These are phyloP conservation scores for Salarias fasciatus DNA, from an alignment of 2,797 vertebrate species.

Conservation along the genomic window DNA sequence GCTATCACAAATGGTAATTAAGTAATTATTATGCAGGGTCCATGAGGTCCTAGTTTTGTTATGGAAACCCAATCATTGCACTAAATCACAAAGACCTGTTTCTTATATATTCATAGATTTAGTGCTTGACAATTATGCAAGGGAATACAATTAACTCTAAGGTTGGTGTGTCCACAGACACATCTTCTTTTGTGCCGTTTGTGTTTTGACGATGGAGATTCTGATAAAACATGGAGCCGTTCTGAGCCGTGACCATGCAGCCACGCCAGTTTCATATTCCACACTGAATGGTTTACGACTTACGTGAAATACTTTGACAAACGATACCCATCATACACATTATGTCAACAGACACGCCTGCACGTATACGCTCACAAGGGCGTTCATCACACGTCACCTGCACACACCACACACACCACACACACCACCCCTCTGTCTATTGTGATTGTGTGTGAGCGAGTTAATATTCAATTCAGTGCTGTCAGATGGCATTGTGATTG, in stretches of 20 bases:
- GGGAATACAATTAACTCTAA: slow-evolving; percentile 45
- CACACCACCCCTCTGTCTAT: background rate
- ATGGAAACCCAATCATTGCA: slow-evolving; percentile 37
- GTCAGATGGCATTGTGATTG: slow-evolving; percentile 54
- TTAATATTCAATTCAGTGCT: slow-evolving; percentile 57
- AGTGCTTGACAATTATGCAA: slow-evolving; percentile 33
- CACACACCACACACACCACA: slow-evolving; percentile 3
- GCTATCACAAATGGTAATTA: slow-evolving; percentile 43
- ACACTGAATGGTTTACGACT: slow-evolving; percentile 21
- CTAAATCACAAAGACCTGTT: slow-evolving; percentile 37
- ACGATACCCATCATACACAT: slow-evolving; percentile 11
- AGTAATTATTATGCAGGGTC: slow-evolving; percentile 28
- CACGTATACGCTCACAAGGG: slow-evolving; percentile 8
- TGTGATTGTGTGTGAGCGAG: slow-evolving; percentile 34
- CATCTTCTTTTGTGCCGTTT: background rate
- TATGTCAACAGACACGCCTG: slow-evolving; percentile 16
- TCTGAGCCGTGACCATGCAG: slow-evolving; percentile 13
- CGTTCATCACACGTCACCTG: slow-evolving; percentile 18
- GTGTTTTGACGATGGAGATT: too few species aligned
- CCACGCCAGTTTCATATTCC: slow-evolving; percentile 24
- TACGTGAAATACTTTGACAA: slow-evolving; percentile 12
- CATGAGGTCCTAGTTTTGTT: slow-evolving; percentile 33
- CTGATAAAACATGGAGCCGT: background rate
- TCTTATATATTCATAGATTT: slow-evolving; percentile 57
- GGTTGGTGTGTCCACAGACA: background rate